phyloP scores from a whole-genome alignment of 2,113 vertebrate genomes.

The Panthera uncia region DNA sequence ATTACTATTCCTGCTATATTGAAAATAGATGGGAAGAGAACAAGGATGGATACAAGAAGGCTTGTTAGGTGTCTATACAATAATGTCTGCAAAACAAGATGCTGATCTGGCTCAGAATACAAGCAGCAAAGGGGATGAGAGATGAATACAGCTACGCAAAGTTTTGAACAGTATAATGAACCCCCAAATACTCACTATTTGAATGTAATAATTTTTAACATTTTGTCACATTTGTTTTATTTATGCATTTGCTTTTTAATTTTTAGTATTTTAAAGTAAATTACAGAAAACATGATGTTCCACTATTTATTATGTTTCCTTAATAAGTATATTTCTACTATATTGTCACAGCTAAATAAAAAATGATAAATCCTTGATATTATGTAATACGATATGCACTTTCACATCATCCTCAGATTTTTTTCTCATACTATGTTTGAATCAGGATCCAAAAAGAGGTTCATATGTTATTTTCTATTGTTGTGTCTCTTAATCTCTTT shows the following conservation, averaged over 20 bases:
- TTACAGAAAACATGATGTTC: not conserved
- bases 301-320: not conserved
- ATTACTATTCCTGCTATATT: not conserved
- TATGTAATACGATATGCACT: not conserved
- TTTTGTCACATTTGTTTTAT: not conserved
- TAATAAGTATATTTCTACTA: not conserved
- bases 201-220: not conserved
- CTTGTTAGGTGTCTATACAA: not conserved
- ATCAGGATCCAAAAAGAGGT: not conserved
- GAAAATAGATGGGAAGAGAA: not conserved
- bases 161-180: not conserved
- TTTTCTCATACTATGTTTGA: not conserved
- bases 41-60: not conserved
- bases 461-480: not conserved
- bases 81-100: not conserved
- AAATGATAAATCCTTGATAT: not conserved
- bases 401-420: not conserved
- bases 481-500: not conserved
- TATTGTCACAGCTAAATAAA: not conserved
- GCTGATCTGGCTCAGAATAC: too few species aligned
- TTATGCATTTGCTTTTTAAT: not conserved
- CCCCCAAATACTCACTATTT: not conserved
- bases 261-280: not conserved
- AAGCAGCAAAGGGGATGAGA: not conserved
- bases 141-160: not conserved